Evolutionary conservation across 1,140 invertebrate genomes (phyloP).

Genomic region (Thaumatotibia leucotreta): DNA sequence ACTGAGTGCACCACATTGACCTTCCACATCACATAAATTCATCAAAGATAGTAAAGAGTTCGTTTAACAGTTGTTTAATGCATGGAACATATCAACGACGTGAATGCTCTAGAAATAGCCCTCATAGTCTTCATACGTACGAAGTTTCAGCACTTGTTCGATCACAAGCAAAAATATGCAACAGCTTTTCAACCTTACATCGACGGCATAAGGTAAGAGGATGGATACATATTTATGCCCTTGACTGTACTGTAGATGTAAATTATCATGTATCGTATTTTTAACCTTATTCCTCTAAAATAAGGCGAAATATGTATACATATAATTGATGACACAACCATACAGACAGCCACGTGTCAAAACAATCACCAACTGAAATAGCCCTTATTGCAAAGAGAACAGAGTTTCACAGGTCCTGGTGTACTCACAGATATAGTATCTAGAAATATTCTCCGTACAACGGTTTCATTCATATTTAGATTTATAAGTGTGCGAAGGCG

Average conservation of each 20-base stretch:
- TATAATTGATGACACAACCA: background rate
- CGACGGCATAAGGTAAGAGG: too few relatives aligned
- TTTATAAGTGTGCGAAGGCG: background rate
- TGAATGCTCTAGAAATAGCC: slow-evolving; percentile 7
- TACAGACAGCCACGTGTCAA: background rate
- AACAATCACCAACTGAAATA: background rate
- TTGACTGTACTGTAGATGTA: background rate
- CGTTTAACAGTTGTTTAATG: background rate
- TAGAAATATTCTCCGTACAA: slow-evolving; percentile 5
- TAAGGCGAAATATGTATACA: background rate
- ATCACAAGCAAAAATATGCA: too few relatives aligned
- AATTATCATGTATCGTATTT: background rate
- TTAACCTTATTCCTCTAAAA: background rate
- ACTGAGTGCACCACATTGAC: background rate
- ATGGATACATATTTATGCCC: too few relatives aligned
- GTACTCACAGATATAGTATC: slow-evolving; percentile 5
- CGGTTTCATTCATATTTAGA: slow-evolving; percentile 12
- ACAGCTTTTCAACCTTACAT: too few relatives aligned
- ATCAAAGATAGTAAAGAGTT: slow-evolving; percentile 4
- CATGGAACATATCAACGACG: slow-evolving; percentile 8
- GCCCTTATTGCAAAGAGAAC: background rate
- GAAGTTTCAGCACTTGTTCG: background rate
- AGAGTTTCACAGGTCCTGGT: background rate
- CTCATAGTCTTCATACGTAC: background rate
- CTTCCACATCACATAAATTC: background rate